Percentiles rank a stretch among this genome's conserved stretches.
phyloP scores from a whole-genome alignment of 1,140 invertebrate species.

The Subanguina moxae region DNA sequence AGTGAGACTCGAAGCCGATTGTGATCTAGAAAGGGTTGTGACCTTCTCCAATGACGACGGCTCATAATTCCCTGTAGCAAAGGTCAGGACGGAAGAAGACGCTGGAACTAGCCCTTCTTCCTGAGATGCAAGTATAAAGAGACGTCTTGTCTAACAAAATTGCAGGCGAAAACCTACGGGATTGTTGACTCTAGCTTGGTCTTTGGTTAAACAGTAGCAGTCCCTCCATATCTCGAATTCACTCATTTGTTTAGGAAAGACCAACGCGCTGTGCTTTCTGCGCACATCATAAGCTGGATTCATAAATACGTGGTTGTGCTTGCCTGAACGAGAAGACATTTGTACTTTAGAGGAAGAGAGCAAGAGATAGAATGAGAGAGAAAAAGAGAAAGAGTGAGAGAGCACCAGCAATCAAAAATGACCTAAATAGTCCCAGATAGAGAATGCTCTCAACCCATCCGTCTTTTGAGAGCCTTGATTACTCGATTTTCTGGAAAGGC shows the following conservation, averaged over 20 bases:
- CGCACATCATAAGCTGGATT: constrained; percentile 25
- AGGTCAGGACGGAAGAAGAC: constrained; percentile 6
- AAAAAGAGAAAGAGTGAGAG: no score
- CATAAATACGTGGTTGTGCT: constrained; percentile 34
- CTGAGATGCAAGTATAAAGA: neutral
- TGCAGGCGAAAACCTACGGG: constrained; percentile 17
- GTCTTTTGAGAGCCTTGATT: neutral
- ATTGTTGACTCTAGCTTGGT: constrained; percentile 36
- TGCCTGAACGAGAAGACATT: no score
- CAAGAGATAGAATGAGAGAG: no score
- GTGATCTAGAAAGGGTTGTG: constrained; percentile 32
- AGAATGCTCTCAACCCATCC: constrained; percentile 13
- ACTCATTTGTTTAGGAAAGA: constrained; percentile 20
- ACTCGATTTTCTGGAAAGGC: neutral
- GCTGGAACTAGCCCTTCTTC: neutral
- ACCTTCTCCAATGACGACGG: constrained; percentile 24
- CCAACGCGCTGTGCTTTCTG: constrained; percentile 8
- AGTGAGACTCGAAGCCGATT: constrained; percentile 38
- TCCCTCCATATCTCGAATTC: constrained; percentile 44
- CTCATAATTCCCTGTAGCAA: neutral
- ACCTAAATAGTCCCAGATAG: constrained; percentile 41
- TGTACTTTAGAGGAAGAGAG: no score
- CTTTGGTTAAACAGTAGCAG: constrained; percentile 37
- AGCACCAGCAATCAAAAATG: no score
- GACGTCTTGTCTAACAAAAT: neutral